Conservation (phyloP, 1,140 invertebrate genomes). For the Brachionus plicatilis region DNA sequence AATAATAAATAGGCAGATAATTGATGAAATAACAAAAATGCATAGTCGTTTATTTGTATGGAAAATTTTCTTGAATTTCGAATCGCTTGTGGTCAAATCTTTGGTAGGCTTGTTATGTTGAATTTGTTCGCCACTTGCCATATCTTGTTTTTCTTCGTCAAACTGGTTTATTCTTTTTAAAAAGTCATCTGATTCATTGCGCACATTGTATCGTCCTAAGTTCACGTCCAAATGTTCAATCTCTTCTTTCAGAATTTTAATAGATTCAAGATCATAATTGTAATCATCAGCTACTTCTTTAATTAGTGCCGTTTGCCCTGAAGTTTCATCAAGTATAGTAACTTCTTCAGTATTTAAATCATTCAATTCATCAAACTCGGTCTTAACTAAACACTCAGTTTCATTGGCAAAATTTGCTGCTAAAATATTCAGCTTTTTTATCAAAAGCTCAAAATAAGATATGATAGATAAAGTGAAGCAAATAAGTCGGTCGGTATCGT, state of each 20-base stretch:
- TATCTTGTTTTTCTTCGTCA: background rate
- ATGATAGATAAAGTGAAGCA: background rate
- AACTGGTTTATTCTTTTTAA: background rate
- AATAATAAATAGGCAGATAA: background rate
- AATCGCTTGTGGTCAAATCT: background rate
- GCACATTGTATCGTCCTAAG: background rate
- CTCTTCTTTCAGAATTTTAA: background rate
- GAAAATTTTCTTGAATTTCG: background rate
- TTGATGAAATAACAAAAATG: background rate
- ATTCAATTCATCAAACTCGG: background rate
- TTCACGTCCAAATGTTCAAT: slow-evolving; percentile 9
- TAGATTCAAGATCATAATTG: background rate
- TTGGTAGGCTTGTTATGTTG: background rate
- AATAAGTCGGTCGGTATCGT: background rate
- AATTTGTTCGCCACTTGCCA: background rate
- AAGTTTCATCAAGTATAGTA: background rate
- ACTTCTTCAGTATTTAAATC: background rate
- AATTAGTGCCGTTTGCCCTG: background rate
- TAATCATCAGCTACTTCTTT: background rate
- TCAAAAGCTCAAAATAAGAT: background rate
- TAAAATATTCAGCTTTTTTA: background rate
- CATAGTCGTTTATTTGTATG: slow-evolving; percentile 8
- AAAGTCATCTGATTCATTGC: background rate
- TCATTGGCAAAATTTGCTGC: background rate
- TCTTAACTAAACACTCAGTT: background rate